Conservation (phyloP, 1,140 invertebrate species). For the Pissodes strobi region DNA sequence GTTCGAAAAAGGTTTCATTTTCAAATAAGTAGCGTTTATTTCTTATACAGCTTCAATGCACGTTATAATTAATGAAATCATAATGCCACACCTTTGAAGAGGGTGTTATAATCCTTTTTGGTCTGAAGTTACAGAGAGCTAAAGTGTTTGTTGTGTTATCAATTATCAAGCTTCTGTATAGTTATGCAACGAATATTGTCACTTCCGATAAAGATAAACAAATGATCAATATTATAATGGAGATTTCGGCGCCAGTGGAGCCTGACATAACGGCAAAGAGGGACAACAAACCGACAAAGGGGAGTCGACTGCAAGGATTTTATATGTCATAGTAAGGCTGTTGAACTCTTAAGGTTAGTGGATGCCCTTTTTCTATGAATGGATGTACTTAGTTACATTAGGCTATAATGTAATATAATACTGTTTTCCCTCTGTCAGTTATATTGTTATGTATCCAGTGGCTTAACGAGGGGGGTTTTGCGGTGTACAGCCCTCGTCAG, state of each 20-base stretch:
- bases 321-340: neutral
- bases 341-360: no score
- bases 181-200: neutral
- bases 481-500: no score
- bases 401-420: no score
- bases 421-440: no score
- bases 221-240: slow-evolving; percentile 7
- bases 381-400: no score
- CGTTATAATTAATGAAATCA: neutral
- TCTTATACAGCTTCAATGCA: neutral
- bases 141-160: no score
- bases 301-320: neutral
- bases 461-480: no score
- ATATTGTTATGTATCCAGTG: no score
- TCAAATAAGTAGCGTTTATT: no score
- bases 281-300: neutral
- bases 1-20: no score
- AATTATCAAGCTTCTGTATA: neutral
- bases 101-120: neutral
- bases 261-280: neutral
- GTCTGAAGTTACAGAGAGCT: neutral
- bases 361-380: no score
- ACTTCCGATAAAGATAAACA: neutral
- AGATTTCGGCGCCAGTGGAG: neutral
- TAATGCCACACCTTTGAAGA: neutral